phyloP scores from a whole-genome alignment of 2,888 invertebrate species.

The Cantharis rustica region DNA sequence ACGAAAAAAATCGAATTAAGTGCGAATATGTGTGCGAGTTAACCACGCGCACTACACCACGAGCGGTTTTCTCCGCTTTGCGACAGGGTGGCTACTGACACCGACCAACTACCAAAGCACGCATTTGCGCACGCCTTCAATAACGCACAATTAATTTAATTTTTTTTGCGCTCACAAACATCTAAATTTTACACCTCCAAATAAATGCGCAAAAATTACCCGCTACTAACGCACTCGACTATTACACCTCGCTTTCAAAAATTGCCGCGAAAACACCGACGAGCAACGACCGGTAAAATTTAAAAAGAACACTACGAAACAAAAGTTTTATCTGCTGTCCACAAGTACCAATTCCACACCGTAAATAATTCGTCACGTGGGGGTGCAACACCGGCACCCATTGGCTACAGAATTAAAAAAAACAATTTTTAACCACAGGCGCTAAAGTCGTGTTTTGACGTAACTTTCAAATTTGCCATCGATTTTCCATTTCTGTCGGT shows the following conservation, averaged over 20 bases:
- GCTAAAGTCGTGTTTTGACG: not conserved
- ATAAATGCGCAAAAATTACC: not conserved
- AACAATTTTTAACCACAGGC: not conserved
- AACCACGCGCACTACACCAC: conserved; percentile 20
- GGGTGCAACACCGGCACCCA: not conserved
- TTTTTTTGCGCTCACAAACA: not conserved
- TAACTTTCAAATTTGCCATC: not conserved
- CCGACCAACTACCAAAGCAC: conserved; percentile 5
- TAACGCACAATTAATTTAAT: conserved; percentile 7
- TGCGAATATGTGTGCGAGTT: not conserved
- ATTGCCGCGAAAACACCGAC: not conserved
- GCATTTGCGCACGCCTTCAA: conserved; percentile 25
- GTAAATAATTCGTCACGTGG: not conserved
- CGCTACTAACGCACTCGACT: not conserved
- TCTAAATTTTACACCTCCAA: not conserved
- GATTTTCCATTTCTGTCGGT: not conserved
- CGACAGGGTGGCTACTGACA: conserved; percentile 29
- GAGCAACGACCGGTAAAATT: not conserved
- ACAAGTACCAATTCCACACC: not conserved
- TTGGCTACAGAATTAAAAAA: not conserved
- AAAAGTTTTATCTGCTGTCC: not conserved
- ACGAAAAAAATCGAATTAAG: conserved; percentile 8
- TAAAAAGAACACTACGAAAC: not conserved
- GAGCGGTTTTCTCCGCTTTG: conserved; percentile 30
- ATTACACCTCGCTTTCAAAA: not conserved